These are phyloP conservation scores for Coronaproctus castanopsis DNA, from an alignment of 2,888 invertebrate species.

Conservation along the genomic window DNA sequence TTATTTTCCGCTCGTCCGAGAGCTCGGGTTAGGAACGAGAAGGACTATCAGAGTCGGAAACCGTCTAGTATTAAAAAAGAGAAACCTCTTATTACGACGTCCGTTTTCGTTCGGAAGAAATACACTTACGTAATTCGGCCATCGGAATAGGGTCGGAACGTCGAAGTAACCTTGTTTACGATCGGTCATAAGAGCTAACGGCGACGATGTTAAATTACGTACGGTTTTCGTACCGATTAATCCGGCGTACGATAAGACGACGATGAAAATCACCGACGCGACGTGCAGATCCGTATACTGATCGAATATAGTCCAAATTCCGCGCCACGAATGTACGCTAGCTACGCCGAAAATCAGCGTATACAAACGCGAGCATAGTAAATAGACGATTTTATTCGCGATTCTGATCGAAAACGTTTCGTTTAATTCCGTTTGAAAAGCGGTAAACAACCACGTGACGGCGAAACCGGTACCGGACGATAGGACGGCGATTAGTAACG, in stretches of 20 bases:
- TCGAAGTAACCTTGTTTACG: slow-evolving; percentile 57
- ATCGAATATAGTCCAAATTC: slow-evolving; percentile 59
- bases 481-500: not conserved
- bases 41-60: too few relatives aligned
- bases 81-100: not conserved
- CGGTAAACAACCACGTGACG: slow-evolving; percentile 6
- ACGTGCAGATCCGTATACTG: slow-evolving; percentile 38
- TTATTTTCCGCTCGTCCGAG: too few relatives aligned
- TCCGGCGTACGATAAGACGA: slow-evolving; percentile 43
- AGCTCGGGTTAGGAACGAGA: too few relatives aligned
- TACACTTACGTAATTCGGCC: slow-evolving; percentile 40
- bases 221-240: slow-evolving; percentile 47
- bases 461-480: slow-evolving; percentile 2
- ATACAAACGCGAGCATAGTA: slow-evolving; percentile 47
- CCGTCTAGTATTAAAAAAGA: not conserved
- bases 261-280: slow-evolving; percentile 38
- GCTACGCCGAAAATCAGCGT: slow-evolving; percentile 54
- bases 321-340: slow-evolving; percentile 75
- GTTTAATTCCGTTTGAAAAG: slow-evolving; percentile 9
- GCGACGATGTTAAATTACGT: slow-evolving; percentile 62
- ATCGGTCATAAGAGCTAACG: slow-evolving; percentile 57
- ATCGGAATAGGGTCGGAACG: slow-evolving; percentile 62
- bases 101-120: not conserved
- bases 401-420: slow-evolving; percentile 1
- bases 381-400: slow-evolving; percentile 31